These are phyloP conservation scores for Polydrusus tereticollis DNA, from an alignment of 2,888 invertebrate species.

Conservation along the genomic window DNA sequence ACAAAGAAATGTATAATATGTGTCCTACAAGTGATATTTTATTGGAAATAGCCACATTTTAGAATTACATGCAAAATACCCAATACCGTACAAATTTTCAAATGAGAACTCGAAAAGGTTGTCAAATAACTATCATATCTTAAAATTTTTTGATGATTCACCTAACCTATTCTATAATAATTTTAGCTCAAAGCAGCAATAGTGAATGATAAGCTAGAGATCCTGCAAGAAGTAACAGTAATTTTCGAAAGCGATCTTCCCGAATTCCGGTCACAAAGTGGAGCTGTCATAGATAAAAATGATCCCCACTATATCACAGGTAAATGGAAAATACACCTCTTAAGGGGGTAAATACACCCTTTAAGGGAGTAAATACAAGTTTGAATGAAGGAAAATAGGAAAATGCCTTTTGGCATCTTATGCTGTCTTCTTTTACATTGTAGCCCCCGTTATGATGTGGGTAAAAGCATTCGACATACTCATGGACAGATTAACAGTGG, in stretches of 20 bases:
- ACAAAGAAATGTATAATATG: too few relatives aligned
- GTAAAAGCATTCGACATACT: conserved; percentile 94
- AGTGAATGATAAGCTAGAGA: conserved; percentile 78
- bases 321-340: conserved; percentile 24
- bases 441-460: conserved; percentile 92
- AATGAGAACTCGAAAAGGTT: too few relatives aligned
- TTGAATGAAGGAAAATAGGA: too few relatives aligned
- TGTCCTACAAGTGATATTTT: too few relatives aligned
- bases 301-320: conserved; percentile 72
- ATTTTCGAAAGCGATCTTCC: conserved; percentile 93
- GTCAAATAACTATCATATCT: too few relatives aligned
- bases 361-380: too few relatives aligned
- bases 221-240: conserved; percentile 84
- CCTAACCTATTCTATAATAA: neutral
- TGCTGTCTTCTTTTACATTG: conserved; percentile 14
- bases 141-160: too few relatives aligned
- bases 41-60: too few relatives aligned
- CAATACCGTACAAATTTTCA: too few relatives aligned
- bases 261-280: conserved; percentile 84
- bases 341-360: too few relatives aligned
- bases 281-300: conserved; percentile 70
- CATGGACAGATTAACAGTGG: conserved; percentile 84
- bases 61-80: too few relatives aligned
- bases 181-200: conserved; percentile 89
- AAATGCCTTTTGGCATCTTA: neutral